Evolutionary conservation across 2,113 vertebrate genomes (phyloP), one percentile per base, ranked within the genome.

Genomic region (Perca fluviatilis): DNA sequence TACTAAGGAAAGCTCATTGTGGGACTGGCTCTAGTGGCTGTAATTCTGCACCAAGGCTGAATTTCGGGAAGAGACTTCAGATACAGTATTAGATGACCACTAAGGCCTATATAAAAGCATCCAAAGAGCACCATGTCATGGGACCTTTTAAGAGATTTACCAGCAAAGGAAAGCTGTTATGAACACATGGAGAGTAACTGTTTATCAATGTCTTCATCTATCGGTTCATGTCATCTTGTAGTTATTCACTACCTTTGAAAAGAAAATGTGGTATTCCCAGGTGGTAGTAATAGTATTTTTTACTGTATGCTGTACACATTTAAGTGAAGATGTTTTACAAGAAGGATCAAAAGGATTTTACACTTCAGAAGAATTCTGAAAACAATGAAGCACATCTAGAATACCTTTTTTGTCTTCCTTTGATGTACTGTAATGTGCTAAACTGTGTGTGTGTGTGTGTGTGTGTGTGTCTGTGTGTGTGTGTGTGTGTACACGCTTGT

Each of bases 341-440:
- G 4, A n/a, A 23, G 15, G 40, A 76, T 76, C 56, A 77, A 79
- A 79, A 46, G 27, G 43, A 77, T 81, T 74, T 65, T 40, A 27
- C 40, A 62, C 51, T 53, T 73, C 21, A 43, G 19, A 65, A 19
- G 7, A 19, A 60, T 49, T 46, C 25, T 33, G 47, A 25, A 8
- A 75, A 65, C 65, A 79, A 23, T 40, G 25, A 56, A 50, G 46
- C 47, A 65, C 36, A 74, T 47, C 62, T 58, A 21, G 23, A 40
- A 57, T 70, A 8, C 27, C 6, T 23, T 60, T 63, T 74, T n/a
- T 60, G 46, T 68, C 72, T 36, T 43, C 10, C 2, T 46, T 40
- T 40, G 40, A 40, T 40, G 8, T 40, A 40, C 9, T 40, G 40
- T 40, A 40, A 40, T 40, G 9, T 40, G 40, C 40, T 40, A 10